Evolutionary conservation across 2,113 vertebrate species (phyloP), one percentile per base, ranked within the genome.

Genomic region (Varanus salvator): DNA sequence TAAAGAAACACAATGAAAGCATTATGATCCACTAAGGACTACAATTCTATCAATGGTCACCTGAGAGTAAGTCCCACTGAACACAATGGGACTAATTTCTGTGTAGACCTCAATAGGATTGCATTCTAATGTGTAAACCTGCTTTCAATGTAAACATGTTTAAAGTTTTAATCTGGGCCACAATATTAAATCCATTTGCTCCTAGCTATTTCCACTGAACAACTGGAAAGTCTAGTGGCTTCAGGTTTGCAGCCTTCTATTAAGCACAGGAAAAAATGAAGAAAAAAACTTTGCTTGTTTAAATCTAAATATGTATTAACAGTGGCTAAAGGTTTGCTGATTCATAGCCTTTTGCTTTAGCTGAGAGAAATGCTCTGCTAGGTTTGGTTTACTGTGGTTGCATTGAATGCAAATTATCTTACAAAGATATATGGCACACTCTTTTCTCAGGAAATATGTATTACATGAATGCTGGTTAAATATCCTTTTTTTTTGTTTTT

Each of bases 361-460:
- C 92, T 94, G 92, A 95, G 87, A 95, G 84, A 93, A 92, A 86
- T 90, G 69, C 95, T 97, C 93, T 95, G 90, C 87, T 93, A 84
- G 86, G 75, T 85, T 93, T 90, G 0, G 1, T 97, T 96, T 87
- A 78, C 93, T 95, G 82, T 89, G 89, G 87, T 97, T 96, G 76
- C 93, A 96, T 76, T 86, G 88, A 95, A 92, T 96, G 93, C 94
- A 95, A 66, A 91, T 94, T 92, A 81, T 92, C 94, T 96, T 94
- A 94, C 90, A 93, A 68, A 96, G 94, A 94, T 94, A 89, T 91
- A 95, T 90, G 94, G 95, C 95, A 97, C 95, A 97, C 78, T 78
- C 91, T 94, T 85, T 96, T 96, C 97, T 97, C 97, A 98, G 97
- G 97, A 97, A 97, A 95, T 93, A 93, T 92, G 87, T 95, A 93